Percentiles rank a stretch among this genome's conserved stretches.
Evolutionary conservation across 2,797 vertebrate genomes (phyloP).

Genomic region (Bradypodion ventrale): DNA sequence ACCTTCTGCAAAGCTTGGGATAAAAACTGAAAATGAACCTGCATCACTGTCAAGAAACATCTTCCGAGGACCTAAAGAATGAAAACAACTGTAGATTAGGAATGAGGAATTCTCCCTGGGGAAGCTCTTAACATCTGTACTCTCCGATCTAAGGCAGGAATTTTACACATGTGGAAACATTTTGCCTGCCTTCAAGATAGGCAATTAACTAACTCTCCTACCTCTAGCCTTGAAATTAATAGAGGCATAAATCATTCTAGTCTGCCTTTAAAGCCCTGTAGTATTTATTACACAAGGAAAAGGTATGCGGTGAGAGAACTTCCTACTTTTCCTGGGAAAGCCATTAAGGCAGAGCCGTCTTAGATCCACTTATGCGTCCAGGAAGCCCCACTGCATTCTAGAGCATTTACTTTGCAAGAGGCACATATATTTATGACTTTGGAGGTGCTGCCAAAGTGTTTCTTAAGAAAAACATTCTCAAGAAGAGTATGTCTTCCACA

Average conservation of each 20-base stretch:
- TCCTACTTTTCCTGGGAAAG: too few relatives aligned
- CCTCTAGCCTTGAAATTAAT: not conserved
- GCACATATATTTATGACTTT: too few relatives aligned
- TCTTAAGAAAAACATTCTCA: too few relatives aligned
- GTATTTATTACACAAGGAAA: not conserved
- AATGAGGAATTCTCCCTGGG: not conserved
- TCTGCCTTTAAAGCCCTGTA: not conserved
- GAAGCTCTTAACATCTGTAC: not conserved
- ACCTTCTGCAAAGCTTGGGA: constrained; percentile 97
- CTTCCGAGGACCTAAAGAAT: constrained; percentile 89
- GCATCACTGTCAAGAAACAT: constrained; percentile 98
- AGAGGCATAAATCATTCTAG: not conserved
- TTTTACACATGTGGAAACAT: not conserved
- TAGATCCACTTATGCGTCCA: too few relatives aligned
- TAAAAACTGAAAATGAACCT: constrained; percentile 99
- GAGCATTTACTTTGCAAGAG: too few relatives aligned
- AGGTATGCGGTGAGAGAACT: too few relatives aligned
- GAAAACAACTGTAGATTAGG: constrained; percentile 25
- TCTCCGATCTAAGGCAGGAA: not conserved
- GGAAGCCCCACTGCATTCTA: too few relatives aligned
- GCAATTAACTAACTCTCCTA: rapidly evolving
- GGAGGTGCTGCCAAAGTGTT: too few relatives aligned
- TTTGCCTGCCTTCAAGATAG: not conserved
- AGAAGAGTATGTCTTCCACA: too few relatives aligned
- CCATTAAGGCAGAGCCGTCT: too few relatives aligned